Evolutionary conservation across 2,113 vertebrate species (phyloP), one percentile per base, ranked within the genome.

Genomic region (Malaclemys terrapin): DNA sequence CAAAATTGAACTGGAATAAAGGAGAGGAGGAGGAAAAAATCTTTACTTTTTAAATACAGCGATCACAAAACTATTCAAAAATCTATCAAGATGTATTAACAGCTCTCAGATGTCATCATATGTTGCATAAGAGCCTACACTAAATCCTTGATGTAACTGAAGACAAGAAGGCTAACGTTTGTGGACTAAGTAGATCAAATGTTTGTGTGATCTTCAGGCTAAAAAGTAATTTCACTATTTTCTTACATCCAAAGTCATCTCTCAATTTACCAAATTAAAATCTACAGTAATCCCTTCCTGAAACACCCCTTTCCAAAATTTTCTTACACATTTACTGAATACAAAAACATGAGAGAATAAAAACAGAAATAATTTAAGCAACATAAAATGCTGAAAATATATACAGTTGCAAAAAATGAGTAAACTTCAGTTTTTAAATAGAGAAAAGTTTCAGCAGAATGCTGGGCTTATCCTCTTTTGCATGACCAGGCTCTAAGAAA

Each of bases 1-100:
- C 99, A 95, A 99, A 99, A 98, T 99, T 99, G 97, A 99, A 99
- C 99, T 99, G 87, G 20, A 29, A 54, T 86, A 49, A 72, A 82
- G 16, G 42, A 53, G 76, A 91, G 90, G 91, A 42, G 69, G 52
- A 82, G 93, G 2, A 20, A 38, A 78, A 80, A 42, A 31, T 86
- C 95, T 56, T 80, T 6, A 91, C 20, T 84, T 96, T 80, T 56
- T 96, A 84, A 83, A 38, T 65, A 76, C 50, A 85, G 42, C 2
- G 65, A 85, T 89, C 31, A 62, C 11, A 88, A 94, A 94, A 89
- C 80, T 19, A 84, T 75, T 91, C 56, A 6, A 49, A 80, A 93
- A 45, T n/a, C 42, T 52, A 56, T 25, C 24, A 88, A 78, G 6
- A 62, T 6, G 2, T 59, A 87, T 79, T 89, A 89, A 57, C 82